Conservation (phyloP, 2,113 vertebrate genomes). For the Zosterops hypoxanthus region DNA sequence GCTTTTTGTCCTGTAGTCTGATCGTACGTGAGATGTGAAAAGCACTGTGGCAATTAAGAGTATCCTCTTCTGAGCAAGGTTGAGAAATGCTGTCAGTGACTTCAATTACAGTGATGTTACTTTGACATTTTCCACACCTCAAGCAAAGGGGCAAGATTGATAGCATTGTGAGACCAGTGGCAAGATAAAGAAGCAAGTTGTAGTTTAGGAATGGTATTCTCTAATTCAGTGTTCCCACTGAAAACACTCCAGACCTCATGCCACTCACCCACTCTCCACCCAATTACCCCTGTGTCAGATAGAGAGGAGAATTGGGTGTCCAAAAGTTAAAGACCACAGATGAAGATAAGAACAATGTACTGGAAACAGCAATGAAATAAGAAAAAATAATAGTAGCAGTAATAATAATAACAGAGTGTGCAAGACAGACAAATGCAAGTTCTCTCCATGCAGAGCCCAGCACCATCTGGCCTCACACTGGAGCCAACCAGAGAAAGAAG, state of each 20-base stretch:
- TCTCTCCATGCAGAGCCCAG: background rate
- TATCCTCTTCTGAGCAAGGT: background rate
- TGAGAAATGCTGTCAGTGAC: background rate
- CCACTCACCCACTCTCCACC: background rate
- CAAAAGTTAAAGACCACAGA: background rate
- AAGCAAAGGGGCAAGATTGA: fast-evolving
- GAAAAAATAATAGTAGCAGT: background rate
- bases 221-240: background rate
- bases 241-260: background rate
- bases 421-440: fast-evolving
- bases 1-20: background rate
- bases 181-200: background rate
- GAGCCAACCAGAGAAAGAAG: background rate
- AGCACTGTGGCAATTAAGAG: background rate
- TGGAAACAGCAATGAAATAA: background rate
- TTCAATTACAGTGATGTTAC: background rate
- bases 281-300: fast-evolving
- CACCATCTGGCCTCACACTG: fast-evolving
- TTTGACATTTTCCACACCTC: background rate
- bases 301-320: background rate
- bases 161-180: background rate
- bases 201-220: background rate
- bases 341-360: background rate
- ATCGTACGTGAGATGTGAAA: background rate
- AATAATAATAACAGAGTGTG: too few species aligned